These are phyloP conservation scores for Chiroxiphia lanceolata DNA, from an alignment of 2,797 vertebrate genomes.

Conservation along the genomic window DNA sequence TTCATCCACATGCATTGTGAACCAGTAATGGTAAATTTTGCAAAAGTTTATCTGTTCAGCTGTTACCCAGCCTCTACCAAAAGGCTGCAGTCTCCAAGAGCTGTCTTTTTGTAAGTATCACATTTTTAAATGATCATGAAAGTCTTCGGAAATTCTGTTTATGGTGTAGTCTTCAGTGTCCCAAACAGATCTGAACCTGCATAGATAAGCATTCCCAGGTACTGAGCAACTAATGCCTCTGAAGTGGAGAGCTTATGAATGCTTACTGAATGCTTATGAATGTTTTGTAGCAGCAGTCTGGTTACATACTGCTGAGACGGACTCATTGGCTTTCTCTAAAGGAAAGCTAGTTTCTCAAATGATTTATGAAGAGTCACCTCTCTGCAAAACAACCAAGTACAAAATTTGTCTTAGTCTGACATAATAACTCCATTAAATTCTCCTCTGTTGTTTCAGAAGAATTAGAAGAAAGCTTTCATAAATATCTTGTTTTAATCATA, in stretches of 20 bases:
- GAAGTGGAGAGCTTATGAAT: background rate
- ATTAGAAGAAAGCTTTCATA: background rate
- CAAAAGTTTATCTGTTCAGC: background rate
- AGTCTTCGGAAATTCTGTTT: background rate
- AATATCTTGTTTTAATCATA: background rate
- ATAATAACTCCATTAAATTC: background rate
- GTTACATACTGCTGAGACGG: background rate
- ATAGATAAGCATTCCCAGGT: background rate
- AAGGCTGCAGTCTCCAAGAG: background rate
- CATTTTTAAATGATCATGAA: background rate
- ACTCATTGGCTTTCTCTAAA: background rate
- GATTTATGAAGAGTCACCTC: background rate
- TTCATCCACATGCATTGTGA: background rate
- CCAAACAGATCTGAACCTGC: background rate
- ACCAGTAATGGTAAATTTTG: background rate
- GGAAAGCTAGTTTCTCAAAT: background rate
- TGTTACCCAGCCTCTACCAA: background rate
- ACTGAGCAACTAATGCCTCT: background rate
- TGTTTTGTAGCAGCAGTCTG: background rate
- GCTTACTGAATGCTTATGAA: background rate
- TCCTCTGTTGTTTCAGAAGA: background rate
- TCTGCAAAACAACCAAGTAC: background rate
- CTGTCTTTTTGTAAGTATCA: background rate
- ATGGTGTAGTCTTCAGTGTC: background rate
- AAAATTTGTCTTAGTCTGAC: background rate